phyloP scores from a whole-genome alignment of 2,797 vertebrate species.

The Takifugu rubripes region DNA sequence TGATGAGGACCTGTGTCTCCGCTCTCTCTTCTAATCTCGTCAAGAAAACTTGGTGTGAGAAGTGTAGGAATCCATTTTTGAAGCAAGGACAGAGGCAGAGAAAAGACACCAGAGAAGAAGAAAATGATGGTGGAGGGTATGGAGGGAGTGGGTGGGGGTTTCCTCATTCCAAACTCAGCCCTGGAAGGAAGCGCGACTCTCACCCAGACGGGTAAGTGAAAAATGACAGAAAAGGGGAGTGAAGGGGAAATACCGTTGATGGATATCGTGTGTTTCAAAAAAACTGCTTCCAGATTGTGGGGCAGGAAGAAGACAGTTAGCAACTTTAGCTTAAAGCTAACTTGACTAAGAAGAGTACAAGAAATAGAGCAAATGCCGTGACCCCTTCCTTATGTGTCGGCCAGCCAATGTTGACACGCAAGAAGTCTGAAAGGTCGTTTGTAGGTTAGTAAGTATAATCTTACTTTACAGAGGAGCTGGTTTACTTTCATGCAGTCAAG shows the following conservation, averaged over 20 bases:
- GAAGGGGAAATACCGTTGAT: slow-evolving; percentile 61
- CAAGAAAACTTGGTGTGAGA: neutral
- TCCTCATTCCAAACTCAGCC: slow-evolving; percentile 63
- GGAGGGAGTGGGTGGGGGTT: slow-evolving; percentile 36
- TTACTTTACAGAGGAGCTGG: slow-evolving; percentile 48
- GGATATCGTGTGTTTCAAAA: slow-evolving; percentile 74
- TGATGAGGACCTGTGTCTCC: neutral
- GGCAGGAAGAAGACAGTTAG: slow-evolving; percentile 6
- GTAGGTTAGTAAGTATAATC: slow-evolving; percentile 20
- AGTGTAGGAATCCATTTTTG: slow-evolving; percentile 42
- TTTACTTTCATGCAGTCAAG: slow-evolving; percentile 38
- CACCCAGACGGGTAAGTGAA: slow-evolving; percentile 86
- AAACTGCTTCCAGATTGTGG: slow-evolving; percentile 74
- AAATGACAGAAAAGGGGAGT: slow-evolving; percentile 33
- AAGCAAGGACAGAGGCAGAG: slow-evolving; percentile 29
- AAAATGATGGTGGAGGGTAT: slow-evolving; percentile 13
- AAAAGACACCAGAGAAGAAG: slow-evolving; percentile 18
- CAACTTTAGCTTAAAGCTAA: neutral
- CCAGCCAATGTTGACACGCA: neutral
- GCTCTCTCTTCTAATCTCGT: slow-evolving; percentile 9
- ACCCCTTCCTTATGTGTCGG: neutral
- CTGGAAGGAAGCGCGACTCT: slow-evolving; percentile 76
- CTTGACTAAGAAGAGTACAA: neutral
- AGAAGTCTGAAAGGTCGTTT: slow-evolving; percentile 21
- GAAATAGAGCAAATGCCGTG: slow-evolving; percentile 17